Evolutionary conservation across 2,797 vertebrate species (phyloP).

Genomic region (Selene dorsalis): DNA sequence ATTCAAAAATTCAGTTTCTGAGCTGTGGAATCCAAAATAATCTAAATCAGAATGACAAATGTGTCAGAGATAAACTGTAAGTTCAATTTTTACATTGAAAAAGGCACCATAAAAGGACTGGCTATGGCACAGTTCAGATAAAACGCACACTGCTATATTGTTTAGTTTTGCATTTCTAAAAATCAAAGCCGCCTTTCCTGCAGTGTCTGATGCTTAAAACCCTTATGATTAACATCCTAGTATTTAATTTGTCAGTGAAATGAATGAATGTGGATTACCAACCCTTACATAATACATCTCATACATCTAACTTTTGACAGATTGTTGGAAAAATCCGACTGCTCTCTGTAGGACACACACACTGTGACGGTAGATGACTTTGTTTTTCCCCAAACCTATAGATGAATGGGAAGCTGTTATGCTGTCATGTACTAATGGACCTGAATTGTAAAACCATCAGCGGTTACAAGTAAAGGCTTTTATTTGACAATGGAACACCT

Average conservation of each 20-base stretch:
- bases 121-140: neutral
- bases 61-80: neutral
- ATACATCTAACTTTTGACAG: slow-evolving; percentile 4
- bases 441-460: slow-evolving; percentile 54
- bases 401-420: slow-evolving; percentile 29
- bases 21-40: neutral
- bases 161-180: too few relatives aligned
- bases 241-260: neutral
- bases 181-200: too few relatives aligned
- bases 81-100: too few relatives aligned
- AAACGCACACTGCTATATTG: too few relatives aligned
- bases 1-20: neutral
- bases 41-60: neutral
- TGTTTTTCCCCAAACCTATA: slow-evolving; percentile 43
- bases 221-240: neutral
- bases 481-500: slow-evolving; percentile 7
- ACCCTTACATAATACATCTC: neutral
- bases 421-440: slow-evolving; percentile 45
- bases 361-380: slow-evolving; percentile 35
- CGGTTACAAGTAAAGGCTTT: slow-evolving; percentile 23
- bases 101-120: too few relatives aligned
- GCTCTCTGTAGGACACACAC: too few relatives aligned
- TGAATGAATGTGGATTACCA: slow-evolving; percentile 5
- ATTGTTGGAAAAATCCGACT: slow-evolving; percentile 4
- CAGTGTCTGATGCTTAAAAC: neutral